Conservation (phyloP, 2,113 vertebrate species). For the Gnathonemus longibarbis region DNA sequence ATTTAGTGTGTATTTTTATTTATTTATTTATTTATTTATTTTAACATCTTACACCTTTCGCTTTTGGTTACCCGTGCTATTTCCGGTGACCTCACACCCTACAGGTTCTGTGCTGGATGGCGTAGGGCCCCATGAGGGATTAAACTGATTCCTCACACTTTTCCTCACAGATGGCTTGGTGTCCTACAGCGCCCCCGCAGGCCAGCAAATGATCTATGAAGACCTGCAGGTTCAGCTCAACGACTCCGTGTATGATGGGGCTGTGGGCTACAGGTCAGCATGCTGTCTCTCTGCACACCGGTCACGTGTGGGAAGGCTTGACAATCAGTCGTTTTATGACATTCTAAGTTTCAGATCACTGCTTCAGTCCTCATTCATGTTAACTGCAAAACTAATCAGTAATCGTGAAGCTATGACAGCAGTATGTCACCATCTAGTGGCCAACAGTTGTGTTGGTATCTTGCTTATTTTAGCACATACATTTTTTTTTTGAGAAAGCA, state of each 20-base stretch:
- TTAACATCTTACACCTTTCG: neutral
- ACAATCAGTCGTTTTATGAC: constrained; percentile 60
- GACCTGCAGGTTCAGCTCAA: constrained; percentile 74
- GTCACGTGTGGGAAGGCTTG: constrained; percentile 6
- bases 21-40: neutral
- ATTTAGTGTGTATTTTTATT: neutral
- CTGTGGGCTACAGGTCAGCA: constrained; percentile 78
- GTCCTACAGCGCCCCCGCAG: constrained; percentile 80
- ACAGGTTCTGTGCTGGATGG: neutral
- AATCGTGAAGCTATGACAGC: neutral
- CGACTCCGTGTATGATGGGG: constrained; percentile 90
- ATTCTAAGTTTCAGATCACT: constrained; percentile 23
- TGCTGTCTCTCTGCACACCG: neutral
- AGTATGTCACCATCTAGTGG: constrained; percentile 50
- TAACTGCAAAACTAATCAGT: neutral
- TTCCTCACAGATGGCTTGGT: constrained; percentile 78
- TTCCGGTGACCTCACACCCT: neutral
- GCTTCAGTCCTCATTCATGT: neutral
- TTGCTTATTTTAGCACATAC: neutral
- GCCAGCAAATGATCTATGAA: constrained; percentile 73
- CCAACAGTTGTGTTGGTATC: neutral
- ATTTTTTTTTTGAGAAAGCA: neutral
- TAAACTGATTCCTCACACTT: neutral
- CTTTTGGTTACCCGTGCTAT: neutral
- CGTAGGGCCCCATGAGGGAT: neutral